phyloP scores from a whole-genome alignment of 2,888 invertebrate genomes.

The Leptothorax acervorum region DNA sequence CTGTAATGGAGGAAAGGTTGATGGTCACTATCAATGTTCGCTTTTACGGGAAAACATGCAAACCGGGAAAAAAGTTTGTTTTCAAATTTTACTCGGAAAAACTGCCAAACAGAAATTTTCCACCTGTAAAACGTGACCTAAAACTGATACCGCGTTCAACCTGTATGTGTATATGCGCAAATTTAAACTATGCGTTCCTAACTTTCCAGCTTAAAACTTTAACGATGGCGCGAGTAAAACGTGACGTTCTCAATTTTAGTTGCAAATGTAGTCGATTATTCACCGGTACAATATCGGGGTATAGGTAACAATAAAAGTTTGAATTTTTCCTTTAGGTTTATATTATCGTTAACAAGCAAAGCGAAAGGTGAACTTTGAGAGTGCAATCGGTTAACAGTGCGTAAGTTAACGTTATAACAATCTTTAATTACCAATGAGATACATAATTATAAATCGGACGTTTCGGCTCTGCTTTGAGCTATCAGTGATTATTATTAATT shows the following conservation, averaged over 20 bases:
- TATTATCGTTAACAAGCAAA: not conserved
- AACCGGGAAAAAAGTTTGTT: slow-evolving; percentile 10
- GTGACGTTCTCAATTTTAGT: slow-evolving; percentile 7
- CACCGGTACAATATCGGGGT: not conserved
- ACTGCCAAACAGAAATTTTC: slow-evolving; percentile 21
- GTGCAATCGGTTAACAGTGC: not conserved
- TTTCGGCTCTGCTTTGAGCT: not conserved
- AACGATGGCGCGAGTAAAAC: not conserved
- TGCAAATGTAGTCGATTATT: slow-evolving; percentile 5
- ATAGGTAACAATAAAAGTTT: not conserved
- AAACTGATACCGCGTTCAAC: not conserved
- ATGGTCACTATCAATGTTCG: slow-evolving; percentile 48
- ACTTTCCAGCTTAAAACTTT: slow-evolving; percentile 31
- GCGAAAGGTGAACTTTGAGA: not conserved
- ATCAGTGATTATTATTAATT: not conserved
- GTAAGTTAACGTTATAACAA: not conserved
- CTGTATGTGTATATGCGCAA: not conserved
- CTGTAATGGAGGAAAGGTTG: slow-evolving; percentile 61
- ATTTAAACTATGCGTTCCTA: slow-evolving; percentile 23
- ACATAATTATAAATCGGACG: not conserved
- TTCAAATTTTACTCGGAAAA: slow-evolving; percentile 27
- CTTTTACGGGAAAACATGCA: slow-evolving; percentile 12
- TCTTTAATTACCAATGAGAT: not conserved
- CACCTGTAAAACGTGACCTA: slow-evolving; percentile 10
- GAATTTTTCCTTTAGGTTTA: not conserved